Conservation (phyloP, 2,888 invertebrate genomes). For the Saturnia japonica region DNA sequence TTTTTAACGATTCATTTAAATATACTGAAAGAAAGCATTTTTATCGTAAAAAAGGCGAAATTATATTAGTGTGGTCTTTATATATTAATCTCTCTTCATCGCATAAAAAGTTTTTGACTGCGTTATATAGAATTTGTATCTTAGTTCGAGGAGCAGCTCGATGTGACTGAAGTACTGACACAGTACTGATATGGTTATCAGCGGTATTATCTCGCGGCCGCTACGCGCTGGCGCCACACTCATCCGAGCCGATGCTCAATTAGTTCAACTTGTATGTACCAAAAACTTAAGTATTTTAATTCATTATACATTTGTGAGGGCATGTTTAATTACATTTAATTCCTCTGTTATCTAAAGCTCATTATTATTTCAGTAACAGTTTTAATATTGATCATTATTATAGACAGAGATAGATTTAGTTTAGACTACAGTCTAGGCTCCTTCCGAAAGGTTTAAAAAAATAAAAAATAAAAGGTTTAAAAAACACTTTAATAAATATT, state of each 20-base stretch:
- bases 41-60: too few species aligned
- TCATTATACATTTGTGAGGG: not conserved
- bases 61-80: too few species aligned
- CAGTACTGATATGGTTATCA: slow-evolving; percentile 52
- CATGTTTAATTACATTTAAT: not conserved
- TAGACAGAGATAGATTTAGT: not conserved
- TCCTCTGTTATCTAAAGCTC: not conserved
- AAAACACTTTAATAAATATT: not conserved
- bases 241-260: slow-evolving; percentile 54
- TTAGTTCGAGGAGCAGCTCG: slow-evolving; percentile 25
- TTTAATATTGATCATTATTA: not conserved
- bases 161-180: slow-evolving; percentile 40
- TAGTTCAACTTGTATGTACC: slow-evolving; percentile 35
- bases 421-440: not conserved
- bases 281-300: slow-evolving; percentile 2
- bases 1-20: too few species aligned
- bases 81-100: not conserved
- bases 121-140: slow-evolving; percentile 26
- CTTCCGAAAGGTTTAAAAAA: too few species aligned
- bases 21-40: too few species aligned
- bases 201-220: slow-evolving; percentile 47
- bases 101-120: slow-evolving; percentile 15
- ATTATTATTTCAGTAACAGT: not conserved
- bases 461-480: too few species aligned
- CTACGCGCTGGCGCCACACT: slow-evolving; percentile 46